Conservation (phyloP, 2,888 invertebrate genomes). For the Leptura quadrifasciata region DNA sequence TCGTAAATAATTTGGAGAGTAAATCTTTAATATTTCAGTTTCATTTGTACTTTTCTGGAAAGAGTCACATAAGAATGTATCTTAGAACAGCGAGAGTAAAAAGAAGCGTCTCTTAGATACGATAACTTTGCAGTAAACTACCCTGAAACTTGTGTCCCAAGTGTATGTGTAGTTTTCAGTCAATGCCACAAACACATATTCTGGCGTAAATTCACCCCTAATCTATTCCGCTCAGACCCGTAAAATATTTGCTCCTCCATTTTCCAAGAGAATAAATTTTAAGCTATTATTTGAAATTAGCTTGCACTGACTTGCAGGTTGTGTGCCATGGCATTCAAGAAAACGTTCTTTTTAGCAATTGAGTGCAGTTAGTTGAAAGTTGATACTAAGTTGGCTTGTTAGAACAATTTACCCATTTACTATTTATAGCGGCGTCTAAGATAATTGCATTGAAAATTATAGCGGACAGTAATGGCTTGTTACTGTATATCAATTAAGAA, state of each 20-base stretch:
- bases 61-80: background rate
- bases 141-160: conserved; percentile 2
- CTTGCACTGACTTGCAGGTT: conserved; percentile 41
- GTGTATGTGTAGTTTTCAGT: conserved; percentile 29
- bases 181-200: conserved; percentile 35
- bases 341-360: conserved; percentile 11
- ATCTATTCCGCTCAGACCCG: conserved; percentile 47
- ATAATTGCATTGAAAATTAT: too few relatives aligned
- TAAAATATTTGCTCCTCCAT: conserved; percentile 46
- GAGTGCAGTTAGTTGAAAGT: background rate
- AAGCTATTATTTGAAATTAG: conserved; percentile 39
- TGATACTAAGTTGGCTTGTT: background rate
- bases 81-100: background rate
- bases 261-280: conserved; percentile 32
- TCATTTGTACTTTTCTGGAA: background rate
- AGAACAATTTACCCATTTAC: too few relatives aligned
- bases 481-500: too few relatives aligned
- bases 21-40: background rate
- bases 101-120: conserved; percentile 1
- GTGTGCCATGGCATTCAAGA: background rate
- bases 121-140: conserved; percentile 1
- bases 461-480: too few relatives aligned
- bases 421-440: too few relatives aligned
- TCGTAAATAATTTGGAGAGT: too few relatives aligned
- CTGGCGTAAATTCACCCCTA: conserved; percentile 43